Conservation (phyloP, 2,888 invertebrate species). For the Scaptodrosophila latifasciaeformis region DNA sequence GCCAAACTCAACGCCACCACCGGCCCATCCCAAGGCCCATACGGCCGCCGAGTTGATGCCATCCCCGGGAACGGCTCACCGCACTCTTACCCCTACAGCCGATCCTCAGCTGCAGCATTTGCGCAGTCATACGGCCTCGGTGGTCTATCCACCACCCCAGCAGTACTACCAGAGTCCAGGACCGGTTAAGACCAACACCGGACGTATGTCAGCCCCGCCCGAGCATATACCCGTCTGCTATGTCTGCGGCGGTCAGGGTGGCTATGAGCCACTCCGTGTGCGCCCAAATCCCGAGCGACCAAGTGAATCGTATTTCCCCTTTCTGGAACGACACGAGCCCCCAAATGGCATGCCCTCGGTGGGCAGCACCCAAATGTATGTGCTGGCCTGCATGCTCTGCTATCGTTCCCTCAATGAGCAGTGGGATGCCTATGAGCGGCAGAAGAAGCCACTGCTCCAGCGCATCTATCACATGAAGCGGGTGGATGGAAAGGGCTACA, state of each 20-base stretch:
- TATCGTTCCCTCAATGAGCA: slow-evolving; percentile 90
- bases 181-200: slow-evolving; percentile 34
- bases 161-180: slow-evolving; percentile 33
- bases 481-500: slow-evolving; percentile 91
- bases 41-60: slow-evolving; percentile 48
- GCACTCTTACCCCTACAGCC: slow-evolving; percentile 35
- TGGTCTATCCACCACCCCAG: slow-evolving; percentile 37
- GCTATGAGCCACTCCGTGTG: slow-evolving; percentile 79
- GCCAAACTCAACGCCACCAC: slow-evolving; percentile 37
- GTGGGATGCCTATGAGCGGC: slow-evolving; percentile 93
- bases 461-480: slow-evolving; percentile 95
- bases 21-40: slow-evolving; percentile 18
- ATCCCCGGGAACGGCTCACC: slow-evolving; percentile 39
- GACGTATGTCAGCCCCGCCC: slow-evolving; percentile 46
- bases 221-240: slow-evolving; percentile 77
- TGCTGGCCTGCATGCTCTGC: slow-evolving; percentile 89
- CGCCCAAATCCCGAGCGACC: slow-evolving; percentile 82
- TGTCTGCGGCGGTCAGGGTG: slow-evolving; percentile 84
- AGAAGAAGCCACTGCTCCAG: slow-evolving; percentile 89
- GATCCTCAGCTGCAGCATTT: slow-evolving; percentile 16
- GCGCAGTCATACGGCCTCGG: slow-evolving; percentile 24
- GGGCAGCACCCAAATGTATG: slow-evolving; percentile 75
- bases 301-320: slow-evolving; percentile 91
- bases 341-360: slow-evolving; percentile 80
- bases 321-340: slow-evolving; percentile 91